These are phyloP conservation scores for Camponotus pennsylvanicus DNA, from an alignment of 1,140 invertebrate species.

Conservation along the genomic window DNA sequence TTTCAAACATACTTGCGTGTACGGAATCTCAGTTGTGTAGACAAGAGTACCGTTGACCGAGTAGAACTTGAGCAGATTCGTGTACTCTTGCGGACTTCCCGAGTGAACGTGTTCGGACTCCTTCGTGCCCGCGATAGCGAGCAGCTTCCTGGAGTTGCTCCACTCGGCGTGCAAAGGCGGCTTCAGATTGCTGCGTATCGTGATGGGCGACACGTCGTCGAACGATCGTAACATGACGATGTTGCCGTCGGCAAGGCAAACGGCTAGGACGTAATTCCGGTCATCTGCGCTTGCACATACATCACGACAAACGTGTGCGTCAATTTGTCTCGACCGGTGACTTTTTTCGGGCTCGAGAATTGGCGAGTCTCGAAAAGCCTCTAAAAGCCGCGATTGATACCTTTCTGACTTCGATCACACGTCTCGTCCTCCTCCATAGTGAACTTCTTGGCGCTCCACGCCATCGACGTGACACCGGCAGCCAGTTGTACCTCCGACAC, in stretches of 20 bases:
- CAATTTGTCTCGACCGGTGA: not conserved
- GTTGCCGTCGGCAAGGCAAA: conserved; percentile 95
- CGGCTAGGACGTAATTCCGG: conserved; percentile 92
- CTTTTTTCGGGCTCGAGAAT: too few relatives aligned
- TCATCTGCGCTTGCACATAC: conserved; percentile 60
- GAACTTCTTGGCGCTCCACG: conserved; percentile 99
- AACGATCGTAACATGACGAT: conserved; percentile 96
- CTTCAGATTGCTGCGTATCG: conserved; percentile 93
- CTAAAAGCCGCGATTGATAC: conserved; percentile 56
- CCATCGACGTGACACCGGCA: conserved; percentile 95
- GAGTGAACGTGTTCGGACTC: conserved; percentile 78
- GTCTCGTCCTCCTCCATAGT: conserved; percentile 96
- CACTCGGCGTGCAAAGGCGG: conserved; percentile 96
- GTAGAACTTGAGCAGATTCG: conserved; percentile 93
- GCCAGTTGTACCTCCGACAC: conserved; percentile 96
- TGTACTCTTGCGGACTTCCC: conserved; percentile 86
- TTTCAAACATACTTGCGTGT: conserved; percentile 88
- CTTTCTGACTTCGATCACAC: conserved; percentile 81
- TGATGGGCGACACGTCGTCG: conserved; percentile 95
- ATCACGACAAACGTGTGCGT: conserved; percentile 18
- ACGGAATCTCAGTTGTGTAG: conserved; percentile 92
- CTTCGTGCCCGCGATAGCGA: conserved; percentile 95
- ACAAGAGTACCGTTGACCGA: conserved; percentile 91
- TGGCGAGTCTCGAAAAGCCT: too few relatives aligned
- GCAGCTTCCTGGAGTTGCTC: conserved; percentile 96